Percentiles rank a stretch among this genome's conserved stretches.
Evolutionary conservation across 2,888 invertebrate species (phyloP).

Genomic region (Dolichopus griseipennis): DNA sequence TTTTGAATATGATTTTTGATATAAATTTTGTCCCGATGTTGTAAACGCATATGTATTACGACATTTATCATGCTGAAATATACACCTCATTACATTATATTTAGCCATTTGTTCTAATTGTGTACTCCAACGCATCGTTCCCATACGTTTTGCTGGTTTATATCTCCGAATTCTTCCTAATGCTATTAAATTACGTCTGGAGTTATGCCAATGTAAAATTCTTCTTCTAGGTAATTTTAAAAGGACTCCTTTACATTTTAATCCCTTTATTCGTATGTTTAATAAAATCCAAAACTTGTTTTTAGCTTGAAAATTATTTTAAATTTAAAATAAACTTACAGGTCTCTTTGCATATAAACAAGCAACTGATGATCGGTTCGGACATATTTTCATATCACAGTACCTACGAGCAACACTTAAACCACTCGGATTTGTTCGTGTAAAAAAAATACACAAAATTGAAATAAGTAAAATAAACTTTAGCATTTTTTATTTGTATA

Average conservation of each 20-base stretch:
- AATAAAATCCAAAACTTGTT: neutral
- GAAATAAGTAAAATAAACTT: too few relatives aligned
- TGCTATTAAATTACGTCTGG: conserved; percentile 28
- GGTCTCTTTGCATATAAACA: neutral
- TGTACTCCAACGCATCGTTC: conserved; percentile 28
- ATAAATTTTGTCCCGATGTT: conserved; percentile 17
- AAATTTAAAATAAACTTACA: neutral
- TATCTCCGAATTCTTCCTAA: conserved; percentile 24
- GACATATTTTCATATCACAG: neutral
- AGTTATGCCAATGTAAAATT: conserved; percentile 24
- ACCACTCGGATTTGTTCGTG: neutral
- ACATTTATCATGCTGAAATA: conserved; percentile 15
- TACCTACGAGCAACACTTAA: neutral
- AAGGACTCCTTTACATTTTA: neutral
- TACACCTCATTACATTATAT: conserved; percentile 28
- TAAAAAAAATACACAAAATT: too few relatives aligned
- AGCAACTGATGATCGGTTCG: neutral
- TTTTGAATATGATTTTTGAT: neutral
- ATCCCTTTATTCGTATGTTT: neutral
- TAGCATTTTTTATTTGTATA: too few relatives aligned
- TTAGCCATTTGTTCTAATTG: conserved; percentile 30
- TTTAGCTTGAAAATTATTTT: neutral
- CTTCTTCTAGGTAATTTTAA: neutral
- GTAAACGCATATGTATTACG: conserved; percentile 12
- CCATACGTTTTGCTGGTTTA: conserved; percentile 29